phyloP scores from a whole-genome alignment of 1,140 invertebrate genomes.

The Pseudomyrmex concolor region DNA sequence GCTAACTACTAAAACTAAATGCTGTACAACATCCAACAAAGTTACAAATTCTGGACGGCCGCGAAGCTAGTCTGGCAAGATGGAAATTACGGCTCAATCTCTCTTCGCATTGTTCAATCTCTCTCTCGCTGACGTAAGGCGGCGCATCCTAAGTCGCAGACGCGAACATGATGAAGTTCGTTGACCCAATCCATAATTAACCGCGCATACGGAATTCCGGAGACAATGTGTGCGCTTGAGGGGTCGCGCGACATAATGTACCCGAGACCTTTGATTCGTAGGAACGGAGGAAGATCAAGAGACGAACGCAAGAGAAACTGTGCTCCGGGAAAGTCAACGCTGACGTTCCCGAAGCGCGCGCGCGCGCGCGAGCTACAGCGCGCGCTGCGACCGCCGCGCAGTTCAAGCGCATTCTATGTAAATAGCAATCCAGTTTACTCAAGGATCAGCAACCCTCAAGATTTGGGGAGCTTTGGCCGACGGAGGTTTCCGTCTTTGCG shows the following conservation, averaged over 20 bases:
- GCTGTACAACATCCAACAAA: background rate
- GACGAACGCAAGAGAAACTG: constrained; percentile 31
- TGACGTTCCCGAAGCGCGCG: constrained; percentile 49
- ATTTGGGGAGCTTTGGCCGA: constrained; percentile 58
- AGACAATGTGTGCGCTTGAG: constrained; percentile 51
- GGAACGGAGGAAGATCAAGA: constrained; percentile 44
- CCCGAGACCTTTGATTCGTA: constrained; percentile 37
- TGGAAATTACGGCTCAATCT: constrained; percentile 23
- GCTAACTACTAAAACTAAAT: constrained; percentile 1
- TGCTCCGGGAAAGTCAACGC: constrained; percentile 58
- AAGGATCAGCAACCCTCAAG: constrained; percentile 69
- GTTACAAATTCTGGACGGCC: background rate
- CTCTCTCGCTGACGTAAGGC: constrained; percentile 19
- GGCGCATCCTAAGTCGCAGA: constrained; percentile 12
- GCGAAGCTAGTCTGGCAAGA: background rate
- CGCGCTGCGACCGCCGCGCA: constrained; percentile 19
- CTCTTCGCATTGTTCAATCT: constrained; percentile 12
- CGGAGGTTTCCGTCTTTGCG: constrained; percentile 67
- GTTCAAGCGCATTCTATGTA: constrained; percentile 70
- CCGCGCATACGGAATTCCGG: constrained; percentile 38
- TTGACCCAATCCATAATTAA: constrained; percentile 47
- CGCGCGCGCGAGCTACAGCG: constrained; percentile 30
- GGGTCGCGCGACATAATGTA: constrained; percentile 41
- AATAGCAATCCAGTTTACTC: constrained; percentile 75
- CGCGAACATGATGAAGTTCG: constrained; percentile 18